Conservation (phyloP, 2,113 vertebrate species). For the Regulus satrapa region DNA sequence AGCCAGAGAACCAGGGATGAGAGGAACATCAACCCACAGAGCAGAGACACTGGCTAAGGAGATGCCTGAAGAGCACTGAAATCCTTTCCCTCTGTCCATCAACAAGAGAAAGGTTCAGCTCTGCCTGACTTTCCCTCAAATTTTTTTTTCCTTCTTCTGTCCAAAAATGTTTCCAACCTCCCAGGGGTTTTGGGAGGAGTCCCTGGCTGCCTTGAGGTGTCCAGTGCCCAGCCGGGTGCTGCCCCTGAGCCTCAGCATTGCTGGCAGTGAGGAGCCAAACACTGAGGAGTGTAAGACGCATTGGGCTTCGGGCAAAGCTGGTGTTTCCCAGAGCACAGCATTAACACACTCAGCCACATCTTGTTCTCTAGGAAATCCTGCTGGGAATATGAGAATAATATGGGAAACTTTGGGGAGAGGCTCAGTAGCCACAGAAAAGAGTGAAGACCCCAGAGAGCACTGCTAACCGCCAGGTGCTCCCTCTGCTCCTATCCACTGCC, state of each 20-base stretch:
- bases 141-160: neutral
- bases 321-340: neutral
- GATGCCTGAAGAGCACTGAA: neutral
- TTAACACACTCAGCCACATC: neutral
- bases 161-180: neutral
- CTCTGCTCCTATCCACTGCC: neutral
- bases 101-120: neutral
- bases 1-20: neutral
- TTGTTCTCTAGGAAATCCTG: neutral
- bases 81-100: neutral
- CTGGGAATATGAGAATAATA: neutral
- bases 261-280: no score
- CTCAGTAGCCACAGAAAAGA: neutral
- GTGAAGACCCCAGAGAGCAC: accelerated
- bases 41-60: neutral
- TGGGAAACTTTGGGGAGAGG: neutral
- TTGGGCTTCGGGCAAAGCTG: accelerated
- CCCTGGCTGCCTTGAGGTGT: neutral
- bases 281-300: accelerated
- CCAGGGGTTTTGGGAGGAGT: neutral
- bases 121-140: accelerated
- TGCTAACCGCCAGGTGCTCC: neutral
- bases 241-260: accelerated
- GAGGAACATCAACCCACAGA: neutral
- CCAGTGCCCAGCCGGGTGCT: neutral